Evolutionary conservation across 2,888 invertebrate species (phyloP).

Genomic region (Nemurella pictetii): DNA sequence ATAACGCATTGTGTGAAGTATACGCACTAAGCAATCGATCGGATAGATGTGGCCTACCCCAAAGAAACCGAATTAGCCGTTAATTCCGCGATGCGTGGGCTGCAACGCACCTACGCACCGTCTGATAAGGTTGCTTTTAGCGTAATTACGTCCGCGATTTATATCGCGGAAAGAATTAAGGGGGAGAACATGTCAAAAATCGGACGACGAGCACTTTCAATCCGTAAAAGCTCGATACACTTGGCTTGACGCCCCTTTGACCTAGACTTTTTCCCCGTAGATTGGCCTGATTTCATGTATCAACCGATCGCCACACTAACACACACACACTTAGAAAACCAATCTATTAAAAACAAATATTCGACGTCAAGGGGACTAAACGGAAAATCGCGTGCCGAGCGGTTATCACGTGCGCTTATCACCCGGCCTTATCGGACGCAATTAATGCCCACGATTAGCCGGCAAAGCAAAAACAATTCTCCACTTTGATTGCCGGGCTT

Average conservation of each 20-base stretch:
- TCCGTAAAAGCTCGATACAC: background rate
- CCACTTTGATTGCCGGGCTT: background rate
- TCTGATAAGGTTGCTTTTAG: background rate
- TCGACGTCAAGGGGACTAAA: background rate
- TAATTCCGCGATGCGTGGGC: background rate
- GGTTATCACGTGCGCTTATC: background rate
- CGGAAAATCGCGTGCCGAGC: background rate
- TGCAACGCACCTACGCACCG: background rate
- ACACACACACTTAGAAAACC: background rate
- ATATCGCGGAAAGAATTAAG: background rate
- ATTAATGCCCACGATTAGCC: background rate
- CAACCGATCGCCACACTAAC: background rate
- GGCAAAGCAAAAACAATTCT: background rate
- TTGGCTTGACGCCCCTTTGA: too few relatives aligned
- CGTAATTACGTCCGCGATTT: background rate
- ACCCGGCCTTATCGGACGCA: background rate
- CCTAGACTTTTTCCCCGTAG: too few relatives aligned
- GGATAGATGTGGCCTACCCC: background rate
- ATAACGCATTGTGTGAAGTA: background rate
- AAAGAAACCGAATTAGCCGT: background rate
- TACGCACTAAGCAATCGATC: background rate
- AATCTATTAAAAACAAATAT: background rate
- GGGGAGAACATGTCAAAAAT: background rate
- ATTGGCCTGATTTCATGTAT: too few relatives aligned
- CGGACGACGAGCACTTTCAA: background rate